Conservation (phyloP, 35 echinoderm and acorn worm genomes). For the Lytechinus variegatus region DNA sequence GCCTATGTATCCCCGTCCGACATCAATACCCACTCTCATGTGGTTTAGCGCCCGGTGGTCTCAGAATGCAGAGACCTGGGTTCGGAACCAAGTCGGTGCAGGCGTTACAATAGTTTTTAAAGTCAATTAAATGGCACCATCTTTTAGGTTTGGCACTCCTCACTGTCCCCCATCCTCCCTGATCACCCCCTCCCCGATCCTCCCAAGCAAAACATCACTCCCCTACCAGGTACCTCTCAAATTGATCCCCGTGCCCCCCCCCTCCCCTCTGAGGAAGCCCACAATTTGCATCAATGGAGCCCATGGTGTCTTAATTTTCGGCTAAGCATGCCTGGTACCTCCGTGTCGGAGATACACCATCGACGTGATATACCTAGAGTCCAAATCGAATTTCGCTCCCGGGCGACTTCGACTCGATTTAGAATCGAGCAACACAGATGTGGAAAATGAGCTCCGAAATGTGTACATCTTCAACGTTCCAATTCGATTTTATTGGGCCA, state of each 20-base stretch:
- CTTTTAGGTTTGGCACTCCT: no score
- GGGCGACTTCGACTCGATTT: neutral
- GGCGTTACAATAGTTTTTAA: no score
- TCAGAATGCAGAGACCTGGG: no score
- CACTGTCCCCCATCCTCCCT: neutral
- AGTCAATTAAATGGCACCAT: no score
- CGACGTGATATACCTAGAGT: neutral
- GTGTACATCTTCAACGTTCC: neutral
- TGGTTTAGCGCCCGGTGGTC: no score
- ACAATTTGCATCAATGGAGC: neutral
- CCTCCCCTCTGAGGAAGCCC: neutral
- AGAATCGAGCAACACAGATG: neutral
- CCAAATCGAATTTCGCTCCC: slow-evolving; percentile 9
- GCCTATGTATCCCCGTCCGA: no score
- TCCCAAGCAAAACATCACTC: neutral
- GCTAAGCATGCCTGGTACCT: neutral
- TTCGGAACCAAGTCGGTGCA: no score
- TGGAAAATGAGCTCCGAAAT: neutral
- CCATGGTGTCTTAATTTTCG: neutral
- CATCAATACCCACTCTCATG: no score
- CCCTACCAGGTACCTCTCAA: neutral
- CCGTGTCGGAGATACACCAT: neutral
- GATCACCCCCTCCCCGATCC: neutral
- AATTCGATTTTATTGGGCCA: slow-evolving; percentile 18
- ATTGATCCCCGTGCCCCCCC: neutral